Conservation (phyloP, 2,888 invertebrate genomes). For the Neria commutata region DNA sequence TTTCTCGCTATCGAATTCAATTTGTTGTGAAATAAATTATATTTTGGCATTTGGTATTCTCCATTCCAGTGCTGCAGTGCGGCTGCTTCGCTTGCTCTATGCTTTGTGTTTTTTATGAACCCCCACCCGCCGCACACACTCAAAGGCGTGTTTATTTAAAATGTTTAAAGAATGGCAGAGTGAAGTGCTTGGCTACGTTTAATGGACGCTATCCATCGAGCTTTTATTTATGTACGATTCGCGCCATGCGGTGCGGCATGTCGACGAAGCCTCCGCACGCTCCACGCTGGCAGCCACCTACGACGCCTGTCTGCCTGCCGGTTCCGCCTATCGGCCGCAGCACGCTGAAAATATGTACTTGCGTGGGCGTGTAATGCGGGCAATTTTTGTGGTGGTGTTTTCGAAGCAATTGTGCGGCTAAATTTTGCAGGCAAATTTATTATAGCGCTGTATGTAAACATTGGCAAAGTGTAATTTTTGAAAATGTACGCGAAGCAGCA, state of each 20-base stretch:
- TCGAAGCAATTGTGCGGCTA: background rate
- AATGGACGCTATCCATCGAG: background rate
- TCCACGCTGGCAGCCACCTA: too few species aligned
- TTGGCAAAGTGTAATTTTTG: background rate
- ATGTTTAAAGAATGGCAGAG: background rate
- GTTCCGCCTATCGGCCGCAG: background rate
- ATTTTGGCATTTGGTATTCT: too few species aligned
- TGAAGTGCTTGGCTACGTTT: background rate
- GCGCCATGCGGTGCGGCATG: background rate
- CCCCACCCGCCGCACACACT: background rate
- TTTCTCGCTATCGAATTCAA: background rate
- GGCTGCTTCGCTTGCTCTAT: too few species aligned
- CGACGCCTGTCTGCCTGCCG: too few species aligned
- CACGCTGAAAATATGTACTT: background rate
- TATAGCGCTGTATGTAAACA: background rate
- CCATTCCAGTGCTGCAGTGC: too few species aligned
- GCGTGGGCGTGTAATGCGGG: background rate
- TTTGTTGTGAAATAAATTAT: background rate
- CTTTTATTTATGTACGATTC: constrained; percentile 1
- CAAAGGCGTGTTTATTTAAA: background rate
- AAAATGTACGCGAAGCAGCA: background rate
- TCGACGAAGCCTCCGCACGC: too few species aligned
- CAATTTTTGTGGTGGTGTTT: background rate
- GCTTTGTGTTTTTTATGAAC: too few species aligned
- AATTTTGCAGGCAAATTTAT: background rate